Percentiles rank a stretch among this genome's conserved stretches.
phyloP scores from a whole-genome alignment of 2,113 vertebrate species.

The Aix galericulata region DNA sequence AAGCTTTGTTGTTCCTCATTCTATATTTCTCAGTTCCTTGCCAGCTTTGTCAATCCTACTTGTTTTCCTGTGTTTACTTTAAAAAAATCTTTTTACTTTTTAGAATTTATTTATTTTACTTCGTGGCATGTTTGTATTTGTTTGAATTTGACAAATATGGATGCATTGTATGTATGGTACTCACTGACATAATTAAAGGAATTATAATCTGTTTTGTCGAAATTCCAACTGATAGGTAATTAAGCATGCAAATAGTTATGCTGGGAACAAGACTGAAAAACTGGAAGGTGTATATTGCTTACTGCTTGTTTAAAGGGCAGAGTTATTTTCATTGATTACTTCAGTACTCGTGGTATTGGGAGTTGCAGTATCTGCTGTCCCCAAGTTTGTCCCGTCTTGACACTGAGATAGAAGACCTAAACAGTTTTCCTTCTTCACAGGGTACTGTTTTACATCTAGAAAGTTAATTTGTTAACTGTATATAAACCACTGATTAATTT shows the following conservation, averaged over 20 bases:
- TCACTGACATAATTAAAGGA: too few relatives aligned
- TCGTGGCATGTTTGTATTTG: neutral
- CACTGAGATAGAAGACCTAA: neutral
- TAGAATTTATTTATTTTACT: neutral
- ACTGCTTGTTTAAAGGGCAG: neutral
- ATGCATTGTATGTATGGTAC: neutral
- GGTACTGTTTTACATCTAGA: neutral
- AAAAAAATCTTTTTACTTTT: neutral
- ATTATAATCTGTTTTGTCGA: neutral
- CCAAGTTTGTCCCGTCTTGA: neutral
- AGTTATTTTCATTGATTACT: neutral
- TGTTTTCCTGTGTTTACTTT: neutral
- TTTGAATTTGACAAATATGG: neutral
- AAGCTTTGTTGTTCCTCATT: neutral
- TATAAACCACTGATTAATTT: neutral
- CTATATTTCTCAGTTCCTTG: neutral
- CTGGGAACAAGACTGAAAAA: neutral
- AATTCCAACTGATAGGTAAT: neutral
- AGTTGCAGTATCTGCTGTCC: neutral
- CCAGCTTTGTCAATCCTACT: neutral
- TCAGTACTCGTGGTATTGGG: neutral
- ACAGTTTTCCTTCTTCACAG: neutral
- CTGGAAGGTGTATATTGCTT: neutral
- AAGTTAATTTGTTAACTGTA: neutral
- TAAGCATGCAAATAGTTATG: neutral